phyloP scores from a whole-genome alignment of 2,797 vertebrate species.

The Stomatorhinus walkeri region DNA sequence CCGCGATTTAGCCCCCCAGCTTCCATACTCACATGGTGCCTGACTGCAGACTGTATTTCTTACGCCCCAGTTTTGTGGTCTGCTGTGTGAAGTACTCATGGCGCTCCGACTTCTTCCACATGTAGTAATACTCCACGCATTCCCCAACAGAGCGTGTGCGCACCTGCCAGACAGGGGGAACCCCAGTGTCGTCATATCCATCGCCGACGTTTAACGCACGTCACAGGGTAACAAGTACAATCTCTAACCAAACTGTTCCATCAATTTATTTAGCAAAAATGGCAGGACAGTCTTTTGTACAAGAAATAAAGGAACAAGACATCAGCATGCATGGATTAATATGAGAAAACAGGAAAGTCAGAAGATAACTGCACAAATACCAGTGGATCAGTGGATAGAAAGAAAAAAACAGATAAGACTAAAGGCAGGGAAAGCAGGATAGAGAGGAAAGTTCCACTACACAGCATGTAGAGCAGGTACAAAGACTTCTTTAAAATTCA shows the following conservation, averaged over 20 bases:
- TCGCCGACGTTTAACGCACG: not conserved
- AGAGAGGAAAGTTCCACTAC: not conserved
- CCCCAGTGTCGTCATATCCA: not conserved
- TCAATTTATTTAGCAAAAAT: not conserved
- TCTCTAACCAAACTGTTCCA: not conserved
- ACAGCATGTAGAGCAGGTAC: not conserved
- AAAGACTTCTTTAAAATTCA: not conserved
- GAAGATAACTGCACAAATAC: not conserved
- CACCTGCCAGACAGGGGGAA: conserved; percentile 60
- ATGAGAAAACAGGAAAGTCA: not conserved
- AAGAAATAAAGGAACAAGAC: not conserved
- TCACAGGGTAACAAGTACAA: not conserved
- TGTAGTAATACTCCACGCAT: conserved; percentile 94
- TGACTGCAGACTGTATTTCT: conserved; percentile 76
- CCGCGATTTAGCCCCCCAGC: not conserved
- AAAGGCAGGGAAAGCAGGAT: not conserved
- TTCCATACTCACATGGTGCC: conserved; percentile 70
- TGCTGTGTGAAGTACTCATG: conserved; percentile 90
- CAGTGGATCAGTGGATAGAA: not conserved
- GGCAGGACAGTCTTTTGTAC: not conserved
- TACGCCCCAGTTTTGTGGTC: conserved; percentile 75
- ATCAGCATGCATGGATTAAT: not conserved
- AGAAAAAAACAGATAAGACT: not conserved
- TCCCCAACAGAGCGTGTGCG: conserved; percentile 89
- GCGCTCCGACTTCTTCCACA: conserved; percentile 94